These are phyloP conservation scores for Clarias magur DNA, from an alignment of 2,113 vertebrate genomes.

Conservation along the genomic window DNA sequence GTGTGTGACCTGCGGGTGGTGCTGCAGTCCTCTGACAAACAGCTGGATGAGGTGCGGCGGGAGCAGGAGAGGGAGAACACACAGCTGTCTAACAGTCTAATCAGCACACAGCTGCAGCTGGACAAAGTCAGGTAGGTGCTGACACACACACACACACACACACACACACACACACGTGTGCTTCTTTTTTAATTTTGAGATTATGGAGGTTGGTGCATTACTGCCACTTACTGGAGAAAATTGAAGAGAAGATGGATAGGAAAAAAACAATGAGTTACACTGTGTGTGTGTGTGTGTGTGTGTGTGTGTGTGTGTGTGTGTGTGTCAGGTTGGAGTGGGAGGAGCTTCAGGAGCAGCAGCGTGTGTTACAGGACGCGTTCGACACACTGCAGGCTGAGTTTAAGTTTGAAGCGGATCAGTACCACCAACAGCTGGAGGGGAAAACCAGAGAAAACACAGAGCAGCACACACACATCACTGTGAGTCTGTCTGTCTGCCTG, in stretches of 20 bases:
- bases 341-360: constrained; percentile 84
- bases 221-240: too few relatives aligned
- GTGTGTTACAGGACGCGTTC: constrained; percentile 85
- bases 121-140: constrained; percentile 83
- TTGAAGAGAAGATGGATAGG: too few relatives aligned
- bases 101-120: constrained; percentile 85
- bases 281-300: too few relatives aligned
- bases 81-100: constrained; percentile 80
- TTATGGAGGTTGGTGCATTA: too few relatives aligned
- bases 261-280: too few relatives aligned
- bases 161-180: background rate
- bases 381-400: constrained; percentile 89
- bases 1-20: constrained; percentile 88
- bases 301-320: constrained; percentile 1
- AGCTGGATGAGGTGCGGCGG: constrained; percentile 78
- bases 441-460: constrained; percentile 74
- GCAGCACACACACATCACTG: constrained; percentile 77
- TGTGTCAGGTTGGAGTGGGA: constrained; percentile 84
- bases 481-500: constrained; percentile 57
- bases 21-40: constrained; percentile 91
- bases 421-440: constrained; percentile 78
- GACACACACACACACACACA: background rate
- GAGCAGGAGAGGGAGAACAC: constrained; percentile 80
- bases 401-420: constrained; percentile 87
- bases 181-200: background rate